A percentile compares a stretch with the other conserved stretches of the same genome.
These are phyloP conservation scores for Zaprionus obscuricornis DNA, from an alignment of 2,888 invertebrate species.

Conservation along the genomic window DNA sequence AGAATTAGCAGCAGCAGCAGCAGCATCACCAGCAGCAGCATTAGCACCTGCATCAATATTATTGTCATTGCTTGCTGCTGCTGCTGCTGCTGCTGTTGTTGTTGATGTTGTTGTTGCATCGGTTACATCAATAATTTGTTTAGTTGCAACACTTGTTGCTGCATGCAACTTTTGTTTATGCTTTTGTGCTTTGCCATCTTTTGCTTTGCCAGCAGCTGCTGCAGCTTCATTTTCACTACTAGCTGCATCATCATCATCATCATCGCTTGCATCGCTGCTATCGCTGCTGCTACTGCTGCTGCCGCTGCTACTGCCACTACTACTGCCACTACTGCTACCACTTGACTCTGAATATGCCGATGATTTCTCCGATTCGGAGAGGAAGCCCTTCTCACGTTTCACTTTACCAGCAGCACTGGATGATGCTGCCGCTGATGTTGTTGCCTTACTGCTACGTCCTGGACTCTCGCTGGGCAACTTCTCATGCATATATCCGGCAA, in stretches of 20 bases:
- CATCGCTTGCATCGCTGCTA: constrained; percentile 18
- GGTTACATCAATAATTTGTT: constrained; percentile 32
- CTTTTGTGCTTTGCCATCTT: constrained; percentile 29
- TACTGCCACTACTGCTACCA: constrained; percentile 70
- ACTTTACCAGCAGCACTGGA: constrained; percentile 18
- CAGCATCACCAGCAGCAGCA: constrained; percentile 78
- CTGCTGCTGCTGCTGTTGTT: constrained; percentile 12
- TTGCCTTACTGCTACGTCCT: constrained; percentile 63
- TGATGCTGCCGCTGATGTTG: constrained; percentile 9
- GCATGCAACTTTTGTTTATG: constrained; percentile 19
- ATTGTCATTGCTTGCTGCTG: constrained; percentile 24
- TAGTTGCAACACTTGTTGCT: not conserved
- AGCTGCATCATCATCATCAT: not conserved
- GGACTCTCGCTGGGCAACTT: constrained; percentile 78
- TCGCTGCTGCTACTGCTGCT: constrained; percentile 46
- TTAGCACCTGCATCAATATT: constrained; percentile 30
- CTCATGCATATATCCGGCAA: constrained; percentile 83
- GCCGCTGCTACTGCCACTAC: constrained; percentile 55
- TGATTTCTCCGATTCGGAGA: constrained; percentile 83
- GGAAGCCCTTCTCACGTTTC: constrained; percentile 86
- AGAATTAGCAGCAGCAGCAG: constrained; percentile 43
- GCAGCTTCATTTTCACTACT: constrained; percentile 7
- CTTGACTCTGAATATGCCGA: constrained; percentile 79
- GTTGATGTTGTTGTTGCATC: constrained; percentile 1
- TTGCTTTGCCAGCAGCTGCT: constrained; percentile 5